Evolutionary conservation across 2,113 vertebrate genomes (phyloP), one percentile per base, ranked within the genome.

Genomic region (Edolisoma coerulescens): DNA sequence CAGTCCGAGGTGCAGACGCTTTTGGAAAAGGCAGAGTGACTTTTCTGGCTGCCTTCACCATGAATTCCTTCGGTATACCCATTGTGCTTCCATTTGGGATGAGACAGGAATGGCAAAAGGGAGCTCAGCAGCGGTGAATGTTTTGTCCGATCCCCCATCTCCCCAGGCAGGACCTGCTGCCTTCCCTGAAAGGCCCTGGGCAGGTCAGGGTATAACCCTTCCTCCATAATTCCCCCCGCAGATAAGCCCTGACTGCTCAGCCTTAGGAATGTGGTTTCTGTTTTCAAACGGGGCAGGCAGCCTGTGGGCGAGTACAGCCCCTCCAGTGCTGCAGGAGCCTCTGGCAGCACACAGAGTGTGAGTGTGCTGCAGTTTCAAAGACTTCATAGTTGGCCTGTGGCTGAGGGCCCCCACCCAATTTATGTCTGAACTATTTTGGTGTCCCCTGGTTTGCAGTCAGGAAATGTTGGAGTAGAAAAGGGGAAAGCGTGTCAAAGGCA

Each of bases 81-180:
- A 4, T 54, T 0, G 0, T 53, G 70, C 32, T 73, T 21, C 49
- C 1, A 0, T 44, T 33, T 0, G 0, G 35, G 41, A 63, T 24
- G 61, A 39, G 50, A 13, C 45, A 61, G 27, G 39, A 69, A 33
- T 5, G 42, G 56, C 33, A 41, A 11, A 73, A 65, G 41, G 12
- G 17, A 73, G 61, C 54, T 74, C 53, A 61, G 30, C 13, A 69
- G 63, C 42, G 74, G 41, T 19, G 21, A 61, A 19, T 71, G 16
- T 35, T 86, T 37, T 63, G 37, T 47, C 9, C 0, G 0, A 14
- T 44, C 26, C 33, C 30, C 28, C 47, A 23, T 26, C 32, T 89
- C 41, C 56, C 33, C 27, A 26, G 49, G 39, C 3, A 1, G 77
- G 71, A 52, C 41, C 39, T 92, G 49, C 90, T 78, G 84, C 70